A percentile compares a stretch with the other conserved stretches of the same genome.
phyloP scores from a whole-genome alignment of 2,113 vertebrate genomes.

The Pandion haliaetus region DNA sequence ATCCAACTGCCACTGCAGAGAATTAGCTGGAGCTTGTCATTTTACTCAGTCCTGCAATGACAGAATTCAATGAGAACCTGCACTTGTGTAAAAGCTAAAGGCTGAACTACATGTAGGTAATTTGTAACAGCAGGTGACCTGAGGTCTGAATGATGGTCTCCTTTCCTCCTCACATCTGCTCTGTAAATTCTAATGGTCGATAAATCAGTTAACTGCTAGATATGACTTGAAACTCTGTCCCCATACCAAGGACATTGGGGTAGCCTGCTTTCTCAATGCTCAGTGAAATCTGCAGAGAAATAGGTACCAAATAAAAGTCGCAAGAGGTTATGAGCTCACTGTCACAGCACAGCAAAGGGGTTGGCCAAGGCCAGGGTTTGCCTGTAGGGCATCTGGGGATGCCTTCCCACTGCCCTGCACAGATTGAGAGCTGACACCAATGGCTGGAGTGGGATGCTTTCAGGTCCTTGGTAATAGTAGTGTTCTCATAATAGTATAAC shows the following conservation, averaged over 20 bases:
- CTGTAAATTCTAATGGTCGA: neutral
- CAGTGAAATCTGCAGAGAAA: neutral
- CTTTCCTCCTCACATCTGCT: neutral
- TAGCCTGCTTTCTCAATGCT: neutral
- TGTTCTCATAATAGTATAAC: neutral
- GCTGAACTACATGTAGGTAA: neutral
- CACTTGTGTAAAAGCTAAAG: neutral
- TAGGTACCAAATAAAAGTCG: neutral
- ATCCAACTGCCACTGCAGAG: neutral
- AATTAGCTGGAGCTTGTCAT: neutral
- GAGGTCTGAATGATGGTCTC: neutral
- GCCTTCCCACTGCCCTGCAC: neutral
- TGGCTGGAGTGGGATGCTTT: neutral
- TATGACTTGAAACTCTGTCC: neutral
- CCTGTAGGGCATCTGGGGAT: neutral
- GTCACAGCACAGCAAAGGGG: rapidly evolving
- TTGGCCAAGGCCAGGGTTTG: neutral
- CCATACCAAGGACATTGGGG: neutral
- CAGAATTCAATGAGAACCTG: neutral
- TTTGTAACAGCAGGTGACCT: neutral
- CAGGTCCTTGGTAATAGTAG: neutral
- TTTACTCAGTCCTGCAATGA: neutral
- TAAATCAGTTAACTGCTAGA: neutral
- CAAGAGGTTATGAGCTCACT: neutral
- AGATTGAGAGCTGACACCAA: neutral